Evolutionary conservation across 1,140 invertebrate genomes (phyloP), one percentile per base, ranked within the genome.

Genomic region (Ostrea edulis): DNA sequence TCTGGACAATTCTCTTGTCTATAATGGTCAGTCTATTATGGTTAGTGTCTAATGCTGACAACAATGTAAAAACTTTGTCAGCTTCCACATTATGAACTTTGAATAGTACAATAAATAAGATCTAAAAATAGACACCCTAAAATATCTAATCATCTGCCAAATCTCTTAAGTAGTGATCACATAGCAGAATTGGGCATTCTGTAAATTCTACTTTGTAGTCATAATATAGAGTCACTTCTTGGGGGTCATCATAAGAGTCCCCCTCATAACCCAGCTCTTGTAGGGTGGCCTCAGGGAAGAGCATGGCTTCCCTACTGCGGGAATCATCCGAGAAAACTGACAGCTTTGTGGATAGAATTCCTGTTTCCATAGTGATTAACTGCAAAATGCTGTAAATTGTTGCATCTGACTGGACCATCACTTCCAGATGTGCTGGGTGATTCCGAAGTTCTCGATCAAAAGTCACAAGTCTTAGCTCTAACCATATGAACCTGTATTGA

Each of bases 161-260:
- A 44, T 88, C 87, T 35, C 91, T 91, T 90, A 94, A 94, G 83
- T 94, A 94, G 90, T 94, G 92, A 86, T 94, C 94, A 90, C 92
- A 94, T 25, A 94, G 83, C 22, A 94, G 84, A n/a, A 94, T 87
- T 29, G 94, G 93, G 84, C 94, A 94, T 65, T 93, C 92, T 14
- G 89, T 92, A 84, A 94, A 94, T 86, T 94, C 94, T 14, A 93
- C 93, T 85, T 91, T 92, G 65, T 94, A 94, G 81, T 94, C 94
- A 87, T 94, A 94, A 85, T 91, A 94, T 25, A 94, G 86, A 7
- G 90, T 77, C 11, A 92, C 22, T 87, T 94, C 94, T 44, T 93
- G 90, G 2, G 93, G 93, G 51, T 90, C 89, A 62, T 93, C 90
- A 35, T 88, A 85, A 12, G 87, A 88, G 55, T 91, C 92, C 0